phyloP scores from a whole-genome alignment of 2,888 invertebrate species.

The Pseudococcus longispinus region DNA sequence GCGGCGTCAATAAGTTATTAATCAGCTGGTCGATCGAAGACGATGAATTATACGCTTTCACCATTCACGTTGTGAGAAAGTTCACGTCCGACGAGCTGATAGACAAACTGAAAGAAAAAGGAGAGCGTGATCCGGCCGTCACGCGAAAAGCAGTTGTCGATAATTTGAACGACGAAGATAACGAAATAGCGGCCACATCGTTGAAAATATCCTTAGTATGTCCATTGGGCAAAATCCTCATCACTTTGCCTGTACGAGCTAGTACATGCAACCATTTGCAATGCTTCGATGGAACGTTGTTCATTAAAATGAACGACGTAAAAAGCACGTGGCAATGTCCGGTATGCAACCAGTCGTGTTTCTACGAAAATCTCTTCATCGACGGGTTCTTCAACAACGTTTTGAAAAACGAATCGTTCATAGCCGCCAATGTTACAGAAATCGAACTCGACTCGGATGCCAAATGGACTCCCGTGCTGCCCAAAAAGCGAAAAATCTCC shows the following conservation, averaged over 20 bases:
- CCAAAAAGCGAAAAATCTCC: constrained; percentile 37
- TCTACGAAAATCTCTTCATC: constrained; percentile 89
- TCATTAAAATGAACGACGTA: constrained; percentile 97
- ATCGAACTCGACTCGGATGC: constrained; percentile 29
- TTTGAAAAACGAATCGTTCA: constrained; percentile 2
- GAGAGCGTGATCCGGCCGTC: constrained; percentile 84
- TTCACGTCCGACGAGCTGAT: constrained; percentile 83
- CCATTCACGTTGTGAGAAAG: constrained; percentile 86
- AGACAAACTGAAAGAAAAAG: constrained; percentile 81
- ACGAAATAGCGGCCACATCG: constrained; percentile 45
- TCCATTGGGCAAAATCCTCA: constrained; percentile 90
- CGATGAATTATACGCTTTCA: constrained; percentile 80
- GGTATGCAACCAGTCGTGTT: constrained; percentile 91
- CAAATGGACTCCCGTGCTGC: background rate
- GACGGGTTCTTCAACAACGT: constrained; percentile 76
- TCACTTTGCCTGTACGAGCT: constrained; percentile 87
- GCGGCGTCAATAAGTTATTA: constrained; percentile 83
- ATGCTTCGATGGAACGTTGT: constrained; percentile 95
- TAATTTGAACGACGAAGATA: constrained; percentile 33
- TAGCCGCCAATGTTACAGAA: constrained; percentile 2
- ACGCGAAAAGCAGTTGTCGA: background rate
- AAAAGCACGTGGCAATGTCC: constrained; percentile 99
- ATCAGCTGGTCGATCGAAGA: constrained; percentile 94
- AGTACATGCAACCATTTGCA: constrained; percentile 93
- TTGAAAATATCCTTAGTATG: constrained; percentile 75